Evolutionary conservation across 2,888 invertebrate species (phyloP).

Genomic region (Pogonocherus hispidulus): DNA sequence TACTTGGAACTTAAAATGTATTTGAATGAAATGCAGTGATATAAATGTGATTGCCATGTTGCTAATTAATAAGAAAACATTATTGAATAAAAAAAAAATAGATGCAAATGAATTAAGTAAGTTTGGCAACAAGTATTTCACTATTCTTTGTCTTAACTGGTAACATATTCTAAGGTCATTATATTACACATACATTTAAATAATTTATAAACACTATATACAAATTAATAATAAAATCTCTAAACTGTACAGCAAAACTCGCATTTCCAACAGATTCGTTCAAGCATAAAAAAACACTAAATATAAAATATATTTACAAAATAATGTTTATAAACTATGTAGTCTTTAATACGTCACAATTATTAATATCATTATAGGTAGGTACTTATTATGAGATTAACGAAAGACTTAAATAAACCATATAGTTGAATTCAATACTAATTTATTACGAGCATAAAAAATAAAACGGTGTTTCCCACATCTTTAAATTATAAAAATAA

Average conservation of each 20-base stretch:
- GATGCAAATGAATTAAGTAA: constrained; percentile 23
- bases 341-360: constrained; percentile 28
- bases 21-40: not conserved
- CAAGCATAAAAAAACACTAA: constrained; percentile 32
- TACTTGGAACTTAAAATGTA: not conserved
- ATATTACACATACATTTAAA: constrained; percentile 38
- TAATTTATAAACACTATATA: constrained; percentile 42
- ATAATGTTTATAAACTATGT: constrained; percentile 28
- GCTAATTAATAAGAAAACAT: constrained; percentile 16
- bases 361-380: constrained; percentile 30
- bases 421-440: not conserved
- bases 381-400: constrained; percentile 6
- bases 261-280: constrained; percentile 25
- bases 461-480: too few species aligned
- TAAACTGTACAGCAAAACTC: constrained; percentile 35
- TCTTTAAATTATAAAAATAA: too few species aligned
- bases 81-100: constrained; percentile 4
- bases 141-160: constrained; percentile 29
- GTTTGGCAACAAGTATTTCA: constrained; percentile 33
- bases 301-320: constrained; percentile 33
- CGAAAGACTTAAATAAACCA: not conserved
- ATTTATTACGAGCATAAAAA: not conserved
- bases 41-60: constrained; percentile 1
- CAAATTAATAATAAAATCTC: constrained; percentile 34
- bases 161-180: constrained; percentile 32